Base-by-base conservation (phyloP, 2,113 vertebrate species). In the Glaucidium brasilianum region DNA sequence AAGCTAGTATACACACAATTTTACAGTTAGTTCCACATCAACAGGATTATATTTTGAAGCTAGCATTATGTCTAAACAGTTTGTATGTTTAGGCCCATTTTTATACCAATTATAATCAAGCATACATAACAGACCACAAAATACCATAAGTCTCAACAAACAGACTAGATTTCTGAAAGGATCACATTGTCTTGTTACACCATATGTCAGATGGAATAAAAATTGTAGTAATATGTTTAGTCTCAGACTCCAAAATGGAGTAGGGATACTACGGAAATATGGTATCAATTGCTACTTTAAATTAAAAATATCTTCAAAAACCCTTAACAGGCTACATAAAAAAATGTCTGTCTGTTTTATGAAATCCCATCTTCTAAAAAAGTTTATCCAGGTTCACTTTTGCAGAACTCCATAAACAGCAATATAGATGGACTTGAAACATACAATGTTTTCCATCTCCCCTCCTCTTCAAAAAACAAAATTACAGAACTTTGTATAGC, bases 131-230 rank as follows among this genome's bases (percentile, higher is more conserved):
- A 95, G 88, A 94, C 55, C 91, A 96, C 79, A 89, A 93, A 95
- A 95, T 90, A 96, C 88, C 76, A 18, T 77, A 96, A 94, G 92
- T 79, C 94, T 95, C 85, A 93, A 94, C 90, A 95, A 95, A 93
- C 95, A 92, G 92, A 64, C 94, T 94, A 86, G 91, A 96, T 91
- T 96, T 94, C 91, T 96, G 76, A 81, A 95, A 93, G 83, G 95
- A 96, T 96, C 94, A 96, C 79, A 92, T 96, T 92, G 90, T 93
- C 95, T 97, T 85, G 41, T 88, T 96, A 90, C 74, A 90, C 95
- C 96, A 96, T 93, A 97, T 96, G 95, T 96, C 83, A 88, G 94
- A 93, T 86, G 67, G 94, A 95, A 92, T 89, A 92, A 96, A 97
- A 96, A 94, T 83, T 88, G 49, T 85, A 88, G 95, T 90, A 95